Evolutionary conservation across 2,888 invertebrate genomes (phyloP).

Genomic region (Belgica antarctica): DNA sequence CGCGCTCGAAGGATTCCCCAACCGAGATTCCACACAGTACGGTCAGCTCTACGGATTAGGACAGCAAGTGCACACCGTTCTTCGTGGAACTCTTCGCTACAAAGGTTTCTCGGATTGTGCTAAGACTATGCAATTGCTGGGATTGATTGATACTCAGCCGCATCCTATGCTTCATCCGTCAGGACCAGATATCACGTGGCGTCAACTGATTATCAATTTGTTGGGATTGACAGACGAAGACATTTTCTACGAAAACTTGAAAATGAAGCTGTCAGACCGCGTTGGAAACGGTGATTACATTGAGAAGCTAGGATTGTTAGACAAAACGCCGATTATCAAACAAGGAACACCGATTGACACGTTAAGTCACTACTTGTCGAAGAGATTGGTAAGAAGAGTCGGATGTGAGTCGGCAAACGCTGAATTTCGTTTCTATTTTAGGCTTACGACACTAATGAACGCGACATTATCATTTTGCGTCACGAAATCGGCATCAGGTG

Average conservation of each 20-base stretch:
- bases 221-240: conserved; percentile 79
- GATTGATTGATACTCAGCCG: conserved; percentile 79
- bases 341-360: conserved; percentile 87
- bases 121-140: conserved; percentile 80
- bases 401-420: neutral
- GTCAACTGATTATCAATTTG: conserved; percentile 79
- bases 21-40: conserved; percentile 91
- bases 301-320: conserved; percentile 83
- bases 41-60: conserved; percentile 82
- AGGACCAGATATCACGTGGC: conserved; percentile 96
- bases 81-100: conserved; percentile 61
- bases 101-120: conserved; percentile 84
- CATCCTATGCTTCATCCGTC: conserved; percentile 90
- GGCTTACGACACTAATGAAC: conserved; percentile 67
- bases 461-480: conserved; percentile 90
- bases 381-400: conserved; percentile 64
- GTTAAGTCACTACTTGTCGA: conserved; percentile 82
- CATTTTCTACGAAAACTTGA: conserved; percentile 91
- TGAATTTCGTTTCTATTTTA: neutral
- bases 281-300: conserved; percentile 75
- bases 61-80: conserved; percentile 78
- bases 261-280: conserved; percentile 75
- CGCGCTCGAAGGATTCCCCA: conserved; percentile 93
- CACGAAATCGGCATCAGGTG: conserved; percentile 91
- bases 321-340: conserved; percentile 79